Base-by-base conservation (phyloP, 1,140 invertebrate species). In the Scaptomyza pallida region DNA sequence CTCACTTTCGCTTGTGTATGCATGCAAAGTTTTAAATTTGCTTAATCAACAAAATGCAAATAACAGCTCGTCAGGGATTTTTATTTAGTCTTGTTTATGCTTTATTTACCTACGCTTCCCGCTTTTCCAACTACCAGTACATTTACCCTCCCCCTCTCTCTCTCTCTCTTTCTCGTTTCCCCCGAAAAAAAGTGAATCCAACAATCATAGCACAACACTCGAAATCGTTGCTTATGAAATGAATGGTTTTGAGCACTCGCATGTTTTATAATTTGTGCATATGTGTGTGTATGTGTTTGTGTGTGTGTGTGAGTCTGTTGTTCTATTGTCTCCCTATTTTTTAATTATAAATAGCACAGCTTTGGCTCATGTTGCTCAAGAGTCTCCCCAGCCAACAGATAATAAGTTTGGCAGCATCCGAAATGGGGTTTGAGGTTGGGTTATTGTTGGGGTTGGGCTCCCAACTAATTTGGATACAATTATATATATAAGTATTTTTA, bases 31-130 rank as follows among this genome's bases (percentile, higher is more conserved):
- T 75, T 72, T 67, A 72, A 75, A 72, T 75, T 75, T 68, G 72
- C 72, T 75, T 75, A 72, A 75, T 75, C 72, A 75, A 75, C 69
- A 72, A 75, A 75, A 75, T 72, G 72, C 69, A 75, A 72, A 75
- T 75, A 71, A 72, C 62, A 67, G 48, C 69, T 72, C 68, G 68
- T 71, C 68, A 71, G 68, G 68, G 68, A 71, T 71, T 71, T 70
- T 65, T 57, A 61, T 65, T 71, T 71, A 71, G 68, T 65, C 68
- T 71, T 71, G 68, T 71, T 71, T 71, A 71, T 71, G 68, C 52
- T 57, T 65, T 71, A 65, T 71, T 71, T 71, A 52, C 52, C n/a
- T 13, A 55, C 26, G 12, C 19, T 13, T 12, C 16, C n/a, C 10
- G 8, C 12, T 15, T n/a, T n/a, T n/a, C n/a, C n/a, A n/a, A n/a